Evolutionary conservation across 2,888 invertebrate species (phyloP).

Genomic region (Cantharis rufa): DNA sequence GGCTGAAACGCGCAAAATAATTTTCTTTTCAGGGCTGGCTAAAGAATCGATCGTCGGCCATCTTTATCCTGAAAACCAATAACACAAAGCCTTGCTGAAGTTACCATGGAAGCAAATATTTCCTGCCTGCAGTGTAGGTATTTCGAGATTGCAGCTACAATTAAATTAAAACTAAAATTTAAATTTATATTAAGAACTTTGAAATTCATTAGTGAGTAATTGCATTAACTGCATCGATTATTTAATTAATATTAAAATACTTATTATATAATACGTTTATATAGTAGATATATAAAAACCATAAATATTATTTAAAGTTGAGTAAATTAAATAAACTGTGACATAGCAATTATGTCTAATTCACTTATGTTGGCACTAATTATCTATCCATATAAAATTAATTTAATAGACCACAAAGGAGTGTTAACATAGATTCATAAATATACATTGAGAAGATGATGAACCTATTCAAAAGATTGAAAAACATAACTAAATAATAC

Average conservation of each 20-base stretch:
- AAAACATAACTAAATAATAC: background rate
- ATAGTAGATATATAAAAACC: background rate
- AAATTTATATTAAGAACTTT: background rate
- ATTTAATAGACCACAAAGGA: background rate
- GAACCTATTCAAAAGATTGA: background rate
- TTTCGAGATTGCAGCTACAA: background rate
- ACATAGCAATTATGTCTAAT: background rate
- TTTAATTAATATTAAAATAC: too few relatives aligned
- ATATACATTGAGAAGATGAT: background rate
- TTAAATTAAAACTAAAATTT: background rate
- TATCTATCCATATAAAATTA: background rate
- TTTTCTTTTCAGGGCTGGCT: conserved; percentile 20
- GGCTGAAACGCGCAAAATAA: conserved; percentile 1
- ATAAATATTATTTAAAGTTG: background rate
- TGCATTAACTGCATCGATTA: too few relatives aligned
- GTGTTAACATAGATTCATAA: background rate
- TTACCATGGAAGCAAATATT: conserved; percentile 29
- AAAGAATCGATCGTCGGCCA: conserved; percentile 32
- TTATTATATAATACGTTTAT: too few relatives aligned
- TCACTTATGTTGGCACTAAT: background rate
- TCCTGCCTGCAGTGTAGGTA: background rate
- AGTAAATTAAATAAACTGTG: background rate
- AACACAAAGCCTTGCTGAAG: conserved; percentile 19
- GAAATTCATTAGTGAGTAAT: background rate
- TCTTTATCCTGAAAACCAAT: conserved; percentile 31